phyloP scores from a whole-genome alignment of 2,797 vertebrate species.

The Hypotaenidia okinawae region DNA sequence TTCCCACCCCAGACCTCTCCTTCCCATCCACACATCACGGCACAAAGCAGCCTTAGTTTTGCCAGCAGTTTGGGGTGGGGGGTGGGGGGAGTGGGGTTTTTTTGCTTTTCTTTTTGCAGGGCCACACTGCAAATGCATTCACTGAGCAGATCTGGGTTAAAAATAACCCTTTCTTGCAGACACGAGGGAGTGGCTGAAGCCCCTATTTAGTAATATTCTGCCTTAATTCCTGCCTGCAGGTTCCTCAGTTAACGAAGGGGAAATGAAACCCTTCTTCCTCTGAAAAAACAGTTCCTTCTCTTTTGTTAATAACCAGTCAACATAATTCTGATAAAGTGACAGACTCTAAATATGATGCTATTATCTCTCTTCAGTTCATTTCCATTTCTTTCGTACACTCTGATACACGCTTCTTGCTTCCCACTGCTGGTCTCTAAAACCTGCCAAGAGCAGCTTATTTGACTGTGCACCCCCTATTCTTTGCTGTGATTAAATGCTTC shows the following conservation, averaged over 20 bases:
- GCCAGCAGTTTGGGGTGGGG: not conserved
- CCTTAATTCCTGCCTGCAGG: constrained; percentile 24
- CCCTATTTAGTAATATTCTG: not conserved
- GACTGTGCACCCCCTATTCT: constrained; percentile 8
- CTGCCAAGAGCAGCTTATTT: constrained; percentile 9
- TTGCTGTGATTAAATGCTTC: not conserved
- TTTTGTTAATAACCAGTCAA: constrained; percentile 30
- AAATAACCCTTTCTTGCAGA: constrained; percentile 11
- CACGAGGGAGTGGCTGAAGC: not conserved
- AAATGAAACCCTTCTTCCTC: constrained; percentile 25
- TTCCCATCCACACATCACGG: not conserved
- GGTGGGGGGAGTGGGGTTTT: no score
- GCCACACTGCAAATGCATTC: not conserved
- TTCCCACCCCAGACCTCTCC: not conserved
- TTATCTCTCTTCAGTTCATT: constrained; percentile 13
- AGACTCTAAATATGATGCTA: constrained; percentile 5
- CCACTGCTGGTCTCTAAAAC: not conserved
- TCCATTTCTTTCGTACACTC: not conserved
- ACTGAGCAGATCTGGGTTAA: not conserved
- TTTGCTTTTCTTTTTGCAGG: not conserved
- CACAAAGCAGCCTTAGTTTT: constrained; percentile 32
- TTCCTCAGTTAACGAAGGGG: constrained; percentile 28
- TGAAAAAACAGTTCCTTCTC: constrained; percentile 2
- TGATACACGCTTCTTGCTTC: not conserved
- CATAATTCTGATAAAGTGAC: not conserved